Conservation (phyloP, 2,113 vertebrate genomes). For the Leptocoma aspasia region DNA sequence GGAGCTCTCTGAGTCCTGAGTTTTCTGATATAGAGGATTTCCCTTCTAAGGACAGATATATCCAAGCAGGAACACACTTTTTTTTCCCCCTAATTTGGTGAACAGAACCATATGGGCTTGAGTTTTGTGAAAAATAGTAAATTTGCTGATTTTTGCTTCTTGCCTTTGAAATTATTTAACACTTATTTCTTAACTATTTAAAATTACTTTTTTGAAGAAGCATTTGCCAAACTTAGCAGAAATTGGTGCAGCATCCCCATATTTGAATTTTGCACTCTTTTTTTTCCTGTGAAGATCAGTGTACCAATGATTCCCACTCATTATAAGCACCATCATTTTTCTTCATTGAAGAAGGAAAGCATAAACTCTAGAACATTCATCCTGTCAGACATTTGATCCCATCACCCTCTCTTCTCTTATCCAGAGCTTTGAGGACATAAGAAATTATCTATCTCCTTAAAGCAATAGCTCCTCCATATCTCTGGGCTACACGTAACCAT, state of each 20-base stretch:
- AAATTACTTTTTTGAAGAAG: not conserved
- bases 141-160: not conserved
- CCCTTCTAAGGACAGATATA: not conserved
- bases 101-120: not conserved
- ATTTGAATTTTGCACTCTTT: not conserved
- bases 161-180: not conserved
- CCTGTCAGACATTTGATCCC: not conserved
- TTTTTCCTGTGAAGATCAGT: not conserved
- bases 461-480: not conserved
- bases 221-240: not conserved
- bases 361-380: not conserved
- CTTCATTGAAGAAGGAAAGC: not conserved
- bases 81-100: not conserved
- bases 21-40: not conserved
- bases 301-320: not conserved
- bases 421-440: not conserved
- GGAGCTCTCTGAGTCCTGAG: not conserved
- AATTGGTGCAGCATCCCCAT: not conserved
- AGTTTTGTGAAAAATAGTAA: not conserved
- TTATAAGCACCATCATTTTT: not conserved
- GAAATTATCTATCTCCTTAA: not conserved
- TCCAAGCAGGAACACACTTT: not conserved
- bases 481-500: not conserved
- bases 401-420: not conserved
- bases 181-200: not conserved